Evolutionary conservation across 2,888 invertebrate species (phyloP).

Genomic region (Epirrhoe tristata): DNA sequence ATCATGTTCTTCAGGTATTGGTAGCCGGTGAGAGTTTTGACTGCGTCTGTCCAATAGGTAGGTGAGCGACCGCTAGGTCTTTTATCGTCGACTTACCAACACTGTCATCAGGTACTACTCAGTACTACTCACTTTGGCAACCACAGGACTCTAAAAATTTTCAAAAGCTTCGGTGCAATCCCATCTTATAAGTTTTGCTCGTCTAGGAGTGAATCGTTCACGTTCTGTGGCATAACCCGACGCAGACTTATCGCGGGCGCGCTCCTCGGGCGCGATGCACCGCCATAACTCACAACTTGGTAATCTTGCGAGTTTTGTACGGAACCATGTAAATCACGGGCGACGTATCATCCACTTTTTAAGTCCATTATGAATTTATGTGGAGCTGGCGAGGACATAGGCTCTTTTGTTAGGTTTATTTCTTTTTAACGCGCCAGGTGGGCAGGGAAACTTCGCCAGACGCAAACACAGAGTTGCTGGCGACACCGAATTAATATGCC

Average conservation of each 20-base stretch:
- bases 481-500: slow-evolving; percentile 13
- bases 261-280: slow-evolving; percentile 30
- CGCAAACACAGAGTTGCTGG: slow-evolving; percentile 23
- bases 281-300: slow-evolving; percentile 38
- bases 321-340: slow-evolving; percentile 35
- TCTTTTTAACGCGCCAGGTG: slow-evolving; percentile 26
- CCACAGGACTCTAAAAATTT: too few species aligned
- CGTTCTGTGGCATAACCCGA: slow-evolving; percentile 14
- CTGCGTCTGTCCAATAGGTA: too few species aligned
- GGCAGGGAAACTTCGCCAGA: slow-evolving; percentile 17
- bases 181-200: neutral
- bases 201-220: slow-evolving; percentile 10
- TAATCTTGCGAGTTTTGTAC: slow-evolving; percentile 38
- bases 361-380: slow-evolving; percentile 36
- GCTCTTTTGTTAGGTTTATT: slow-evolving; percentile 21
- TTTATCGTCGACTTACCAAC: neutral
- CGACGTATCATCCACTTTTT: slow-evolving; percentile 32
- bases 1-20: too few species aligned
- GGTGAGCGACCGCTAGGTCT: neutral
- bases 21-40: too few species aligned
- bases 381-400: slow-evolving; percentile 28
- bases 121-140: too few species aligned
- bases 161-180: neutral
- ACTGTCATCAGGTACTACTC: too few species aligned
- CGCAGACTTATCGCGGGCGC: slow-evolving; percentile 28